These are phyloP conservation scores for Dorcus parallelipipedus DNA, from an alignment of 2,888 invertebrate species.

Conservation along the genomic window DNA sequence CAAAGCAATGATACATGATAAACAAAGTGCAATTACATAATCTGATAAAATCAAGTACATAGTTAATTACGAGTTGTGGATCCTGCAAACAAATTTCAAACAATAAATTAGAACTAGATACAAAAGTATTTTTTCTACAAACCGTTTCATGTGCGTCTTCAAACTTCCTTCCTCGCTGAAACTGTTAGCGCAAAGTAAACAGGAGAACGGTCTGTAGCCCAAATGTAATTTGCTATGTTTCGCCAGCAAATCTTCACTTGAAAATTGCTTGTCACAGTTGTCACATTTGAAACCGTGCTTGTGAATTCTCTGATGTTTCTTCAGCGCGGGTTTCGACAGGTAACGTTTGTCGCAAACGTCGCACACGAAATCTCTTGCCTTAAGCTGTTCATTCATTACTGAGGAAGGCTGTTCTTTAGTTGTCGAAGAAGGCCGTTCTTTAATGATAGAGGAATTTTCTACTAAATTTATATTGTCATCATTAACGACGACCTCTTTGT, in stretches of 20 bases:
- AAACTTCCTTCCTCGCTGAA: conserved; percentile 61
- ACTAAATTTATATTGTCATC: too few relatives aligned
- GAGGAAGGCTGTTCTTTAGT: too few relatives aligned
- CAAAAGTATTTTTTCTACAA: neutral
- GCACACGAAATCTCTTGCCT: conserved; percentile 32
- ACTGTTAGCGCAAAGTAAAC: conserved; percentile 57
- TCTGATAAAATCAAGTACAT: neutral
- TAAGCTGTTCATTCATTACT: neutral
- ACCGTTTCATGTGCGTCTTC: conserved; percentile 58
- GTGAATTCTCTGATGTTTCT: conserved; percentile 49
- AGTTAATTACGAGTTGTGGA: conserved; percentile 9
- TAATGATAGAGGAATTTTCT: too few relatives aligned
- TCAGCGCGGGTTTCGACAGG: conserved; percentile 39
- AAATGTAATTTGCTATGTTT: conserved; percentile 60
- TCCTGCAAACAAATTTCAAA: conserved; percentile 9
- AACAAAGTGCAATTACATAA: too few relatives aligned
- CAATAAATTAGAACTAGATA: neutral
- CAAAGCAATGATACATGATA: too few relatives aligned
- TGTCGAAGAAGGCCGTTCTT: neutral
- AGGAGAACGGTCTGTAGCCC: conserved; percentile 55
- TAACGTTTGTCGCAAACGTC: conserved; percentile 42
- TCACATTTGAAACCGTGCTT: conserved; percentile 58
- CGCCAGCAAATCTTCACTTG: conserved; percentile 58
- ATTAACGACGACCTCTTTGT: too few relatives aligned
- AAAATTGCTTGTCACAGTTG: conserved; percentile 58